Percentiles rank a stretch among this genome's conserved stretches.
Evolutionary conservation across 2,888 invertebrate species (phyloP).

Genomic region (Campoplex nolae): DNA sequence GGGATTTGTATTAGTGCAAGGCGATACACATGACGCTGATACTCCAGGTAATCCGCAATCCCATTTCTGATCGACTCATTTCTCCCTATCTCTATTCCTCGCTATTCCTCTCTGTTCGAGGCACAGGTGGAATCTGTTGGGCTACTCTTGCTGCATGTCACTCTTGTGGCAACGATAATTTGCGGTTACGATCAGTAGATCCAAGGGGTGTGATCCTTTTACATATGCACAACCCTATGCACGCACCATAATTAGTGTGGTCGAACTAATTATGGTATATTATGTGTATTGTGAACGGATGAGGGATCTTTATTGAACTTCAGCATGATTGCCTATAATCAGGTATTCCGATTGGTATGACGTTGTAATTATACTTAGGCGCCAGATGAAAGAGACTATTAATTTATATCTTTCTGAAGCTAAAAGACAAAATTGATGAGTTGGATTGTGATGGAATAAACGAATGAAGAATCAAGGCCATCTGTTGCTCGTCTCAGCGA

Average conservation of each 20-base stretch:
- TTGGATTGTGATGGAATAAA: slow-evolving; percentile 32
- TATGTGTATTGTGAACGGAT: slow-evolving; percentile 15
- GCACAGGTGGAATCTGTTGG: slow-evolving; percentile 40
- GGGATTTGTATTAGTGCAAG: slow-evolving; percentile 40
- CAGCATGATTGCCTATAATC: not conserved
- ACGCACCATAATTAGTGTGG: slow-evolving; percentile 9
- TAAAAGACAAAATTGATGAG: not conserved
- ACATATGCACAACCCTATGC: slow-evolving; percentile 1
- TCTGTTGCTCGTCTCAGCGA: slow-evolving; percentile 29
- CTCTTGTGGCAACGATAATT: slow-evolving; percentile 51
- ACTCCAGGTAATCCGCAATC: slow-evolving; percentile 53
- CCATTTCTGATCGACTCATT: slow-evolving; percentile 47
- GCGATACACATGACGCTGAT: slow-evolving; percentile 54
- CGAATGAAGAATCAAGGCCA: slow-evolving; percentile 10
- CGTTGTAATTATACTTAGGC: not conserved
- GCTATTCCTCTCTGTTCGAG: slow-evolving; percentile 13
- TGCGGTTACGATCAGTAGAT: slow-evolving; percentile 43
- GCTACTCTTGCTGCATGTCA: slow-evolving; percentile 14
- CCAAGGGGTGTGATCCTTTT: slow-evolving; percentile 42
- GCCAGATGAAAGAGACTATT: not conserved
- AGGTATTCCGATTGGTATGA: not conserved
- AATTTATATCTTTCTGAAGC: not conserved
- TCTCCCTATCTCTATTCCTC: slow-evolving; percentile 8
- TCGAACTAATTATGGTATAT: slow-evolving; percentile 42
- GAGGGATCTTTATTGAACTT: slow-evolving; percentile 19